Evolutionary conservation across 2,888 invertebrate genomes (phyloP).

Genomic region (Furcula furcula): DNA sequence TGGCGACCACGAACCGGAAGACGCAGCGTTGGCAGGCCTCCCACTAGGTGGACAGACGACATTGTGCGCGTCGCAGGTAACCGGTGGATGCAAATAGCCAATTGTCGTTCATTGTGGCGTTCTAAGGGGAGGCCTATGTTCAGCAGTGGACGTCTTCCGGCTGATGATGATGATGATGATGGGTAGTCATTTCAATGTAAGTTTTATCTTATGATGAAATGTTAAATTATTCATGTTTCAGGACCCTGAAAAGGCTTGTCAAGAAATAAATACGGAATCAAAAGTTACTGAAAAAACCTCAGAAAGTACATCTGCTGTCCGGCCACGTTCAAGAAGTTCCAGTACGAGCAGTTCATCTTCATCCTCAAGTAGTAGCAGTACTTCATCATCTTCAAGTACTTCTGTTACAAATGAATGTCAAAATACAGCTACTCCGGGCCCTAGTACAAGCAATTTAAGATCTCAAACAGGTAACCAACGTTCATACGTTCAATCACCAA

Average conservation of each 20-base stretch:
- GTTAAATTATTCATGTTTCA: slow-evolving; percentile 11
- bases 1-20: no score
- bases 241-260: slow-evolving; percentile 5
- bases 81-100: no score
- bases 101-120: no score
- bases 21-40: no score
- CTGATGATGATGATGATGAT: no score
- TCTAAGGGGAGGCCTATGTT: no score
- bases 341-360: slow-evolving; percentile 12
- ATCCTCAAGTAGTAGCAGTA: slow-evolving; percentile 12
- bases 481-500: background rate
- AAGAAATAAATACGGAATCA: slow-evolving; percentile 9
- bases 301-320: background rate
- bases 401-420: slow-evolving; percentile 7
- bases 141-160: no score
- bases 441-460: slow-evolving; percentile 10
- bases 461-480: slow-evolving; percentile 8
- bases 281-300: slow-evolving; percentile 5
- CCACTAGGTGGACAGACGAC: no score
- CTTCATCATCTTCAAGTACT: slow-evolving; percentile 10
- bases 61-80: no score
- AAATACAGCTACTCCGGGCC: slow-evolving; percentile 11
- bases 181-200: no score
- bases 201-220: no score
- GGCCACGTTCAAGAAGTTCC: slow-evolving; percentile 8